Conservation (phyloP, 2,797 vertebrate species). For the Thamnophis elegans region DNA sequence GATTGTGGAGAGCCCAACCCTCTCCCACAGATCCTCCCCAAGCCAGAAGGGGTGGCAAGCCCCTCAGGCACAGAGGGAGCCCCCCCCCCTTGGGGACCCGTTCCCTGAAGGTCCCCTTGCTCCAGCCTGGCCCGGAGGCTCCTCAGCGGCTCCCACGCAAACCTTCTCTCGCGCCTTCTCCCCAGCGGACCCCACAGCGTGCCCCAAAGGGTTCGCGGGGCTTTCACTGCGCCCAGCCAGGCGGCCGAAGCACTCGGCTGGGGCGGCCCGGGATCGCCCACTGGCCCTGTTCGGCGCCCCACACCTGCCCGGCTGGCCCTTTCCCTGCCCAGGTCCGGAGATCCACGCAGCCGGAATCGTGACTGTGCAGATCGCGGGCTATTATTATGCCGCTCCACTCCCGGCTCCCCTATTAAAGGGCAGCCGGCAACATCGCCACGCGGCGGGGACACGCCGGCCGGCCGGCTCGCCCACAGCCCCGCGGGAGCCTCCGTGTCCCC, state of each 20-base stretch:
- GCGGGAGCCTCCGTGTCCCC: not conserved
- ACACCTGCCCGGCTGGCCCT: not conserved
- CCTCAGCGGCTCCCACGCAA: not conserved
- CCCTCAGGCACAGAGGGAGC: not conserved
- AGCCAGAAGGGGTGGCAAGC: not conserved
- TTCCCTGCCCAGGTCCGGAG: not conserved
- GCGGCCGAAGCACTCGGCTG: fast-evolving
- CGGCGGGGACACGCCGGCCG: not conserved
- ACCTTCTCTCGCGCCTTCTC: not conserved
- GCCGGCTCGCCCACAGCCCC: too few species aligned
- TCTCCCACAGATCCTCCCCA: not conserved
- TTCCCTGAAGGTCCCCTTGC: too few species aligned
- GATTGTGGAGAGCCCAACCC: not conserved
- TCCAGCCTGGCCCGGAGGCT: not conserved
- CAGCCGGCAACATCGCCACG: not conserved
- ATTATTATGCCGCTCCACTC: not conserved
- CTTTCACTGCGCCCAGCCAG: not conserved
- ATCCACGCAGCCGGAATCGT: conserved; percentile 8
- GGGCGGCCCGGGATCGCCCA: fast-evolving
- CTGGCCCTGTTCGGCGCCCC: fast-evolving
- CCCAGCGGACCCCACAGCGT: not conserved
- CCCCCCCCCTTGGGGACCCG: not conserved
- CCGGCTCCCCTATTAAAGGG: not conserved
- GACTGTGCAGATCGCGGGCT: conserved; percentile 3
- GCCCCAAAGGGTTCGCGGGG: not conserved